Percentiles rank a stretch among this genome's conserved stretches.
Conservation (phyloP, 37 sponge, comb jelly and placozoan genomes). For the Beroe ovata region DNA sequence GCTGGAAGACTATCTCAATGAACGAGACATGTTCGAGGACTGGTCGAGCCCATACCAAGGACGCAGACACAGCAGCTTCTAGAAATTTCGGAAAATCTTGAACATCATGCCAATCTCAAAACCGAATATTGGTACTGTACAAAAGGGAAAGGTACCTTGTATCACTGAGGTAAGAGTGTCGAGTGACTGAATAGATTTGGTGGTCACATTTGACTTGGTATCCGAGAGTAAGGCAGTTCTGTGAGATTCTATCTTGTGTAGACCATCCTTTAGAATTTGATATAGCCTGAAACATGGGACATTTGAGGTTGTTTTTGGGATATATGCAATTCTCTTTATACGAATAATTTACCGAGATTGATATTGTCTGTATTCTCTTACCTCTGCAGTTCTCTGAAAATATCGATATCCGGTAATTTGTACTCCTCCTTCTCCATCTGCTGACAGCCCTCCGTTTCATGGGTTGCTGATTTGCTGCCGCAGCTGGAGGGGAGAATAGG, state of each 20-base stretch:
- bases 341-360: too few relatives aligned
- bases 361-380: too few relatives aligned
- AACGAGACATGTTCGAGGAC: not conserved
- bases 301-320: too few relatives aligned
- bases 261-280: slow-evolving; percentile 12
- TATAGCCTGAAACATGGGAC: slow-evolving; percentile 54
- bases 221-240: not conserved
- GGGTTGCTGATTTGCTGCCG: slow-evolving; percentile 7
- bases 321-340: too few relatives aligned
- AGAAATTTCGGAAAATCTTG: too few relatives aligned
- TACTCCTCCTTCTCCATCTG: not conserved
- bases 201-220: not conserved
- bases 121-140: too few relatives aligned
- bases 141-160: too few relatives aligned
- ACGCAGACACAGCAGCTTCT: not conserved
- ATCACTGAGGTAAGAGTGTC: not conserved
- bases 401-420: slow-evolving; percentile 31
- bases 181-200: slow-evolving; percentile 12
- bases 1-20: not conserved
- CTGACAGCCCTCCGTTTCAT: slow-evolving; percentile 56
- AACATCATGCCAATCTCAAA: too few relatives aligned
- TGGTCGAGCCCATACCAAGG: not conserved
- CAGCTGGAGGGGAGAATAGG: not conserved
- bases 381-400: slow-evolving; percentile 47
- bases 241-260: slow-evolving; percentile 6